These are phyloP conservation scores for Sialia sialis DNA, from an alignment of 2,113 vertebrate species.

Conservation along the genomic window DNA sequence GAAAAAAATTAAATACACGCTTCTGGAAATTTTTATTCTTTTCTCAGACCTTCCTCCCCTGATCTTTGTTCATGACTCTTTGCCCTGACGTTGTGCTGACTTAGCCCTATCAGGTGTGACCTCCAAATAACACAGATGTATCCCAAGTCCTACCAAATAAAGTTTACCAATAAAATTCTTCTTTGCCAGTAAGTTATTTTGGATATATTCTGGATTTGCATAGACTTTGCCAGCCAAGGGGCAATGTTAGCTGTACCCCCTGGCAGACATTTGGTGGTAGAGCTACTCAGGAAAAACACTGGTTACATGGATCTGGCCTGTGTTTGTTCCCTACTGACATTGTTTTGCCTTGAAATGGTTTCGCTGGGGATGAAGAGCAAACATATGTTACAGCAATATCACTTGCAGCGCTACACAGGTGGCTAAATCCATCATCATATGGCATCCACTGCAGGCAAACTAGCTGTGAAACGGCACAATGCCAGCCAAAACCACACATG, in stretches of 20 bases:
- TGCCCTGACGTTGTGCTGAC: not conserved
- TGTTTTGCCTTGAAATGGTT: constrained; percentile 43
- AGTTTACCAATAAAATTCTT: not conserved
- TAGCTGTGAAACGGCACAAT: constrained; percentile 37
- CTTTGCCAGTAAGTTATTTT: not conserved
- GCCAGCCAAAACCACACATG: not conserved
- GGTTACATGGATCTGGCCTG: not conserved
- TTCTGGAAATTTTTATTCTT: not conserved
- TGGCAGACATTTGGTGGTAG: not conserved
- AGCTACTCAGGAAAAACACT: not conserved
- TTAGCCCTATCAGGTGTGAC: not conserved
- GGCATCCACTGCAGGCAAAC: constrained; percentile 39
- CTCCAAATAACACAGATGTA: not conserved
- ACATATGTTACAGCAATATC: constrained; percentile 46
- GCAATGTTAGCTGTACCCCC: not conserved
- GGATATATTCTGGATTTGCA: not conserved
- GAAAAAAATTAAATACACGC: not conserved
- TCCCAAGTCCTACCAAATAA: not conserved
- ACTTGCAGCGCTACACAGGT: constrained; percentile 31
- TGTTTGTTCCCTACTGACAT: not conserved
- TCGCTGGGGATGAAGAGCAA: not conserved
- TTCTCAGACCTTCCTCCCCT: not conserved
- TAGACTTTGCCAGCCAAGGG: not conserved
- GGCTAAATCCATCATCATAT: constrained; percentile 55
- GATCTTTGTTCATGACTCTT: not conserved